A percentile compares a stretch with the other conserved stretches of the same genome.
Evolutionary conservation across 2,113 vertebrate species (phyloP).

Genomic region (Platanista minor): DNA sequence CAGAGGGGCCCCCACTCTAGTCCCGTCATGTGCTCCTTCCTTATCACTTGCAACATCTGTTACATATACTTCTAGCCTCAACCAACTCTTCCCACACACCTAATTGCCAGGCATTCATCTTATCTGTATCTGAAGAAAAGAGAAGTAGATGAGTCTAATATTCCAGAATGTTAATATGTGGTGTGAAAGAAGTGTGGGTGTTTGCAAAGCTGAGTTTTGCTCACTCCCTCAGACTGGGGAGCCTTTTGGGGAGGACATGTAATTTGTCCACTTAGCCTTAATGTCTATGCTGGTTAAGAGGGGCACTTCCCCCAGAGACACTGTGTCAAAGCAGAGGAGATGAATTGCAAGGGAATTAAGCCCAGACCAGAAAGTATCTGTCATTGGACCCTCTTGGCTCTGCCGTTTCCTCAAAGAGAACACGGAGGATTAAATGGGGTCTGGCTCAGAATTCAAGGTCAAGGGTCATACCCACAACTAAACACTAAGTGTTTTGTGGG

Average conservation of each 20-base stretch:
- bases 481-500: background rate
- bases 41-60: constrained; percentile 42
- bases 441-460: background rate
- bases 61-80: background rate
- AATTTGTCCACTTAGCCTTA: constrained; percentile 50
- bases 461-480: background rate
- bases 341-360: constrained; percentile 45
- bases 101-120: constrained; percentile 11
- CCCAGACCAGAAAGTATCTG: background rate
- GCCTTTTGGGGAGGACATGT: constrained; percentile 2
- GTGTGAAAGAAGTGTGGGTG: constrained; percentile 43
- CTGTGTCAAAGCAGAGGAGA: constrained; percentile 1
- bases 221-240: background rate
- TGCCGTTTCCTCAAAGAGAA: constrained; percentile 1
- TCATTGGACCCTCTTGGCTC: background rate
- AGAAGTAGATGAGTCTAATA: constrained; percentile 48
- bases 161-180: background rate
- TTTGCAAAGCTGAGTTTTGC: constrained; percentile 38
- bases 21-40: background rate
- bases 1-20: background rate
- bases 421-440: constrained; percentile 10
- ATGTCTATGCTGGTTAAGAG: background rate
- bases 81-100: constrained; percentile 44
- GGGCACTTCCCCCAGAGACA: constrained; percentile 29
- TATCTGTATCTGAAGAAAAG: constrained; percentile 33